A percentile compares a stretch with the other conserved stretches of the same genome.
Conservation (phyloP, 1,140 invertebrate species). For the Lordiphosa mommai region DNA sequence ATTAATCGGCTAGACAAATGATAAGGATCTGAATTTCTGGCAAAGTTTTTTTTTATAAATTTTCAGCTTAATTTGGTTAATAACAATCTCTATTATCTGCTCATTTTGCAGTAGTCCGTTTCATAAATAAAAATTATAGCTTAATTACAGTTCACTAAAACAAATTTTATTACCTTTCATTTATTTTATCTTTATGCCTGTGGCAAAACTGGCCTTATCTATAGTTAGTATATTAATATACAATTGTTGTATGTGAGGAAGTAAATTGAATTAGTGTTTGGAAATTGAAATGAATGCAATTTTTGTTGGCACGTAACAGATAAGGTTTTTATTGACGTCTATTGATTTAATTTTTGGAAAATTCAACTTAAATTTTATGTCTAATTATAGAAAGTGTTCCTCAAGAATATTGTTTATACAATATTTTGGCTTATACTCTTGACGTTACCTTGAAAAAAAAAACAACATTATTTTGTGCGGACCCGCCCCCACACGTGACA, state of each 20-base stretch:
- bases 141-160: slow-evolving; percentile 8
- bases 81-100: slow-evolving; percentile 3
- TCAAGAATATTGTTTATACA: slow-evolving; percentile 30
- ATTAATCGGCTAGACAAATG: too few relatives aligned
- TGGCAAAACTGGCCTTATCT: background rate
- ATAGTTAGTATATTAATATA: background rate
- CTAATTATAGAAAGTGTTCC: slow-evolving; percentile 35
- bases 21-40: too few relatives aligned
- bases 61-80: too few relatives aligned
- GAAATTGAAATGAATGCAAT: background rate
- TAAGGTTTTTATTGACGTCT: background rate
- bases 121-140: slow-evolving; percentile 3
- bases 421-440: slow-evolving; percentile 40
- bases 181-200: slow-evolving; percentile 1
- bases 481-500: slow-evolving; percentile 45
- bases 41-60: too few relatives aligned
- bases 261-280: slow-evolving; percentile 6
- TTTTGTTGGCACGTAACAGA: background rate
- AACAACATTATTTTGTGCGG: slow-evolving; percentile 1
- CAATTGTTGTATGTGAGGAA: background rate
- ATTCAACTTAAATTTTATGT: background rate
- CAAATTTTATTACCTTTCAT: slow-evolving; percentile 4
- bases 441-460: slow-evolving; percentile 37
- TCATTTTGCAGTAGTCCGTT: slow-evolving; percentile 3
- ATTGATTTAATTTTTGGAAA: background rate